Evolutionary conservation across 2,113 vertebrate genomes (phyloP), one percentile per base, ranked within the genome.

Genomic region (Podilymbus podiceps): DNA sequence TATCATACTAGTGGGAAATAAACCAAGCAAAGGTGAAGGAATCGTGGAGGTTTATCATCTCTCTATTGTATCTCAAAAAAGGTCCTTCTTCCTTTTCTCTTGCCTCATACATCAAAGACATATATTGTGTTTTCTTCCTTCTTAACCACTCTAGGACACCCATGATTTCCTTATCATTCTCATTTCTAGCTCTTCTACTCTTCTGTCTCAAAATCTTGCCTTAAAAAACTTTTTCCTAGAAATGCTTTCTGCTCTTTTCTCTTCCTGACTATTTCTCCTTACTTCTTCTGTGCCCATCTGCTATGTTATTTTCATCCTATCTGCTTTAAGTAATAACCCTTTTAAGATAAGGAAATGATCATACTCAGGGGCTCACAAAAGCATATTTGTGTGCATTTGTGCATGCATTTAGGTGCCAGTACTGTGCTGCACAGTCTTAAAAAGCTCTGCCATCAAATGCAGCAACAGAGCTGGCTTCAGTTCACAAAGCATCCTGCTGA

Each of bases 91-190:
- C 53, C 33, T 81, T 90, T 94, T 64, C 42, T 12, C 9, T 50
- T 75, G 11, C 69, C 30, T 66, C 7, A 21, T 21, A 52, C 0
- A 1, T 33, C 31, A n/a, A 88, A 91, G 8, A 3, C 5, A 27
- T 10, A 9, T 12, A 50, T 19, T 0, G 1, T 16, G 35, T 77
- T 87, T 63, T 10, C 8, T 67, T 68, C 22, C 18, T 12, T 9
- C 17, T 77, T 66, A 80, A 31, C 53, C 84, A 7, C 10, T 83
- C 19, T 17, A 68, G 40, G 28, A 44, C 6, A 19, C 5, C 5
- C 6, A 47, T 31, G 1, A 62, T 74, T 78, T 87, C 42, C 22
- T 53, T n/a, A 77, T 8, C 7, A 12, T 42, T 60, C 18, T 56
- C 6, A 38, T 56, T 87, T 85, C 30, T 50, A 49, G 27, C 30